phyloP scores from a whole-genome alignment of 2,797 vertebrate genomes.

The Hipposideros larvatus region DNA sequence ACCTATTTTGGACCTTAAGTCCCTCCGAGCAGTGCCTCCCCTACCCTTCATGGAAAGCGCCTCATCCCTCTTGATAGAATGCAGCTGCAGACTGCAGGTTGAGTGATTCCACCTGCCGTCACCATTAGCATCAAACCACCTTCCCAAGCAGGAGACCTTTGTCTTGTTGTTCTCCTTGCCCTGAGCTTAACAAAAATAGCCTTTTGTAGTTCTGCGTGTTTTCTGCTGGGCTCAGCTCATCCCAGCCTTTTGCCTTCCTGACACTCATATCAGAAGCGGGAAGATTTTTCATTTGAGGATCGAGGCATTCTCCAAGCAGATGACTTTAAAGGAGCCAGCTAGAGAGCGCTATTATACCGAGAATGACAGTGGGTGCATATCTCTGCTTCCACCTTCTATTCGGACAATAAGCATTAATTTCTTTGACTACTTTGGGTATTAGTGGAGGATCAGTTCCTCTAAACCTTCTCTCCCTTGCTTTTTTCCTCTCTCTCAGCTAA shows the following conservation, averaged over 20 bases:
- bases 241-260: conserved; percentile 55
- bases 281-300: conserved; percentile 62
- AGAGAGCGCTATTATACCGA: not conserved
- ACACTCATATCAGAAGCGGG: conserved; percentile 12
- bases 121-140: rapidly evolving
- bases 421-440: conserved; percentile 1
- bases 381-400: conserved; percentile 48
- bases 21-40: not conserved
- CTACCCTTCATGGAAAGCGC: not conserved
- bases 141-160: not conserved
- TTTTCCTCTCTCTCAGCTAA: not conserved
- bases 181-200: conserved; percentile 56
- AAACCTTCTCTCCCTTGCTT: not conserved
- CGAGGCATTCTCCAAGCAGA: not conserved
- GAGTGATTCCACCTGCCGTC: not conserved
- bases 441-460: not conserved
- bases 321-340: not conserved
- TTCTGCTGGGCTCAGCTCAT: conserved; percentile 68
- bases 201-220: not conserved
- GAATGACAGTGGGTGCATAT: not conserved
- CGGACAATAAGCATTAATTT: conserved; percentile 31
- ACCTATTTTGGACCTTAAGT: not conserved
- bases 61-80: not conserved
- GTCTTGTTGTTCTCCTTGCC: conserved; percentile 27
- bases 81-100: not conserved